phyloP scores from a whole-genome alignment of 2,888 invertebrate species.

The Chrysotoxum bicinctum region DNA sequence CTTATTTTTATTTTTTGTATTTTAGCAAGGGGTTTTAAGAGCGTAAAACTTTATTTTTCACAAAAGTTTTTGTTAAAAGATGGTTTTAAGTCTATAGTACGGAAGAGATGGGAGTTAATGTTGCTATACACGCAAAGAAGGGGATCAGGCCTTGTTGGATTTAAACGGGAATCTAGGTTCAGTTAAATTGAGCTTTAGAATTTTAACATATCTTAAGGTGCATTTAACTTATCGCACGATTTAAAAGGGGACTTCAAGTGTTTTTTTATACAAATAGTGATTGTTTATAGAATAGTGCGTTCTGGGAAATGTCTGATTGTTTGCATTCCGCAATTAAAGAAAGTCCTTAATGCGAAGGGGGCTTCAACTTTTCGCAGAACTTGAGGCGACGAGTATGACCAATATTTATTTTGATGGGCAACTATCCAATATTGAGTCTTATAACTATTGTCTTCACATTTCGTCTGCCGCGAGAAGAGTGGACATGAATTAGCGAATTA shows the following conservation, averaged over 20 bases:
- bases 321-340: too few species aligned
- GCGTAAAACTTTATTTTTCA: constrained; percentile 51
- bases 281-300: not conserved
- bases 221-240: not conserved
- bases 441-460: too few species aligned
- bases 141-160: constrained; percentile 21
- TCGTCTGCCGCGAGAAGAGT: too few species aligned
- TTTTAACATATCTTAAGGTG: not conserved
- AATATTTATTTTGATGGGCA: too few species aligned
- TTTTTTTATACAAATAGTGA: not conserved
- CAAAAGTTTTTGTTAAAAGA: constrained; percentile 35
- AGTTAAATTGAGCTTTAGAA: not conserved
- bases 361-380: too few species aligned
- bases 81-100: constrained; percentile 21
- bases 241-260: not conserved
- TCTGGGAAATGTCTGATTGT: too few species aligned
- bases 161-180: not conserved
- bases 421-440: too few species aligned
- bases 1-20: not conserved
- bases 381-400: too few species aligned
- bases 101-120: not conserved
- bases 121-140: not conserved
- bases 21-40: constrained; percentile 4
- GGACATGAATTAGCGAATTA: too few species aligned
- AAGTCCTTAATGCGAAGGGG: too few species aligned